Evolutionary conservation across 2,888 invertebrate species (phyloP), one percentile per base, ranked within the genome.

Genomic region (Dicranocentrus wangi): DNA sequence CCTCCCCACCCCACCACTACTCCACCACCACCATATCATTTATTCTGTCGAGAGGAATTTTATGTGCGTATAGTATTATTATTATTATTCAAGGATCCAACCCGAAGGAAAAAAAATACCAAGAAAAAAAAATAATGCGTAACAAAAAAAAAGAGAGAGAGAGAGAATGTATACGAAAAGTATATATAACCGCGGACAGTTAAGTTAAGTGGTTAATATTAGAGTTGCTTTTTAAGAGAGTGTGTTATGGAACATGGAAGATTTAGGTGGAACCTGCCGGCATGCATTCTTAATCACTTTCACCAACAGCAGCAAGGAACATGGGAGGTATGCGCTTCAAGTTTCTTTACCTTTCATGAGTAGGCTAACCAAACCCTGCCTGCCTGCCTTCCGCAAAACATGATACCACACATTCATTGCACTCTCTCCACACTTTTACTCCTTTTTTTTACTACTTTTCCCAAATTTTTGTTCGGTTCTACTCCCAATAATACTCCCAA

Each of bases 231-330:
- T n/a, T n/a, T 42, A 63, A 39, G 28, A 43, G 28, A 58, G 47
- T 58, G 66, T 75, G 55, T 27, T 55, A 23, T 76, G 75, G 60
- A 15, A 43, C 51, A 60, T 55, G 61, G 63, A 77, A 77, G 77
- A 77, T 77, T 77, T 70, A 77, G 63, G 53, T 69, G 63, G 53
- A 63, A 77, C 63, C 63, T 77, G 51, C 61, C 69, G 77, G 77
- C 77, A 77, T 77, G 77, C 69, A 77, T 77, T 77, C 77, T 77
- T 77, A 77, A 77, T 77, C 69, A 77, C 77, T 77, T 77, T 77
- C 77, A 70, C 77, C 77, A 55, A 63, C 53, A 70, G 27, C 21
- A 63, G 25, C 25, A 77, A 77, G 68, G 32, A 32, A 32, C 32
- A 32, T n/a, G 47, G 47, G 47, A 47, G 47, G 47, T 47, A 15